phyloP scores from a whole-genome alignment of 2,888 invertebrate species.

The Phlogophora meticulosa region DNA sequence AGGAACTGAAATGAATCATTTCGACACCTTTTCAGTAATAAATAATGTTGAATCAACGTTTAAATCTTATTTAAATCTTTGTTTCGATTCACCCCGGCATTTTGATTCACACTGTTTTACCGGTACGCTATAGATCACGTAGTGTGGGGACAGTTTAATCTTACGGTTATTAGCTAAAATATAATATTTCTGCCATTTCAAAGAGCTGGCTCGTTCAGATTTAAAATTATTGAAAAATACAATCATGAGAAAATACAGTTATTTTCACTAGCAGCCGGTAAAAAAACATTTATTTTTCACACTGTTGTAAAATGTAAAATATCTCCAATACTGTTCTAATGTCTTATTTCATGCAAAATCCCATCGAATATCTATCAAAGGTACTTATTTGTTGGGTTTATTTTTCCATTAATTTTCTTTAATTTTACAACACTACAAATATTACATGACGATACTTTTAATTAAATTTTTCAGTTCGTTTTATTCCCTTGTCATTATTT shows the following conservation, averaged over 20 bases:
- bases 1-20: too few relatives aligned
- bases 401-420: conserved; percentile 62
- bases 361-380: conserved; percentile 65
- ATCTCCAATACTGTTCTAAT: conserved; percentile 41
- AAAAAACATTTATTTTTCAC: conserved; percentile 16
- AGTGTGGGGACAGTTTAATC: background rate
- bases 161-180: background rate
- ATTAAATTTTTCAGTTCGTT: conserved; percentile 88
- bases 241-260: conserved; percentile 1
- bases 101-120: too few relatives aligned
- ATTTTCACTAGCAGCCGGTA: conserved; percentile 3
- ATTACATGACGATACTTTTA: conserved; percentile 77
- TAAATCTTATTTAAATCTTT: too few relatives aligned
- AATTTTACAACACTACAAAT: conserved; percentile 80
- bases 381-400: conserved; percentile 66
- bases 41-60: too few relatives aligned
- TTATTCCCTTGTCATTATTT: conserved; percentile 85
- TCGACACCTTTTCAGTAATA: too few relatives aligned
- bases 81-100: too few relatives aligned
- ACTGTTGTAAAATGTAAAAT: conserved; percentile 30
- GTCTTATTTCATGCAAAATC: conserved; percentile 72
- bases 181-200: background rate
- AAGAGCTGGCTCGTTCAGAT: conserved; percentile 39
- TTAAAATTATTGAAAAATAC: conserved; percentile 23
- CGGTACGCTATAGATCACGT: background rate